phyloP scores from a whole-genome alignment of 2,113 vertebrate species.

The Hymenochirus boettgeri region DNA sequence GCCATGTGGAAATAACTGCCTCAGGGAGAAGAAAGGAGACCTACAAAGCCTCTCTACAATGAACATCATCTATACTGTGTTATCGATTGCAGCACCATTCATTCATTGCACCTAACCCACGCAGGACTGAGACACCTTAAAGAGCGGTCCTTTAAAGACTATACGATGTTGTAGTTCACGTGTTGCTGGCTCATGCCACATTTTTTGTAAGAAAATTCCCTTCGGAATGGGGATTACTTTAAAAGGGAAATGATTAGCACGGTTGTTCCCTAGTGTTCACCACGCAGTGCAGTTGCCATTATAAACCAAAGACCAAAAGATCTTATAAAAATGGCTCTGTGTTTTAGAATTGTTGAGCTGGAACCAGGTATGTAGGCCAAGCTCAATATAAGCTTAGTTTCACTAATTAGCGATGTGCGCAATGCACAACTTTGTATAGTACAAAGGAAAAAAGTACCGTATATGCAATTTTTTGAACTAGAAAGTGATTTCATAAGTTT shows the following conservation, averaged over 20 bases:
- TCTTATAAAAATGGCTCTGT: conserved; percentile 27
- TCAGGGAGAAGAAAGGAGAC: conserved; percentile 39
- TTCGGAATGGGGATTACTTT: conserved; percentile 71
- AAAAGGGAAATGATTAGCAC: conserved; percentile 54
- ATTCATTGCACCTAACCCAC: conserved; percentile 86
- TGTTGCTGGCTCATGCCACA: conserved; percentile 82
- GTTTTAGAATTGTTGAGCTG: too few relatives aligned
- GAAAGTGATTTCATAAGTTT: too few relatives aligned
- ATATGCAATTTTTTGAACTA: too few relatives aligned
- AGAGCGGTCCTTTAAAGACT: conserved; percentile 83
- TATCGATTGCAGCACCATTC: conserved; percentile 81
- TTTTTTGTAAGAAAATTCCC: conserved; percentile 73
- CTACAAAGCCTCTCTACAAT: conserved; percentile 46
- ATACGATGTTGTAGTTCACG: conserved; percentile 65
- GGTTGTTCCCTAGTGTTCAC: conserved; percentile 76
- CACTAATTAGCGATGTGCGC: too few relatives aligned
- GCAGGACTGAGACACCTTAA: conserved; percentile 78
- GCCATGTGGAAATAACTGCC: conserved; percentile 25
- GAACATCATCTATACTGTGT: conserved; percentile 64
- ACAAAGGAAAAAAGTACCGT: too few relatives aligned
- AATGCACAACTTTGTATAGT: too few relatives aligned
- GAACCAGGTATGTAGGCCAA: too few relatives aligned
- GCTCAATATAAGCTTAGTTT: too few relatives aligned
- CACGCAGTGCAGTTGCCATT: conserved; percentile 74
- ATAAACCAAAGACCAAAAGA: conserved; percentile 52